Percentiles rank a stretch among this genome's conserved stretches.
Evolutionary conservation across 2,797 vertebrate genomes (phyloP).

Genomic region (Lithobates pipiens): DNA sequence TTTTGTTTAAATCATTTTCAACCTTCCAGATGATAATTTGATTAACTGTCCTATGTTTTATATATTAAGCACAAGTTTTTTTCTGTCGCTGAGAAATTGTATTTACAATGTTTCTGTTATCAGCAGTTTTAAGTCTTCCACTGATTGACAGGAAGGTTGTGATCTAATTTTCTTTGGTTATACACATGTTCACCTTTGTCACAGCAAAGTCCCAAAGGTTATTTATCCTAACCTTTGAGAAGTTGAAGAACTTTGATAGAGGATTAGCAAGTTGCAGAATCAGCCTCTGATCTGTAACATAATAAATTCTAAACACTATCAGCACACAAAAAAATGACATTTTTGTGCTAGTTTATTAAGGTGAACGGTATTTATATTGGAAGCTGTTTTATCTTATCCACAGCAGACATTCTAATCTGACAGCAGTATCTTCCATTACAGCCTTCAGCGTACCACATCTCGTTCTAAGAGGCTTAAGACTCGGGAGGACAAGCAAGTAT

Average conservation of each 20-base stretch:
- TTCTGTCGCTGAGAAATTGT: neutral
- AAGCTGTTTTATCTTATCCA: slow-evolving; percentile 71
- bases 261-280: slow-evolving; percentile 65
- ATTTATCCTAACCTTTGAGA: slow-evolving; percentile 64
- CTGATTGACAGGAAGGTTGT: neutral
- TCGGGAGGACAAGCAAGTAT: slow-evolving; percentile 76
- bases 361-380: slow-evolving; percentile 67
- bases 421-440: slow-evolving; percentile 73
- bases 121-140: neutral
- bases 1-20: neutral
- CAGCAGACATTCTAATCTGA: slow-evolving; percentile 70
- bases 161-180: slow-evolving; percentile 37
- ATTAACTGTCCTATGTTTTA: neutral
- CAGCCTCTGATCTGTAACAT: slow-evolving; percentile 68
- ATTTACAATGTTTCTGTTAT: neutral
- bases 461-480: slow-evolving; percentile 89
- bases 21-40: neutral
- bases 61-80: neutral
- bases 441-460: slow-evolving; percentile 80
- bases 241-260: slow-evolving; percentile 62
- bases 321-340: slow-evolving; percentile 68
- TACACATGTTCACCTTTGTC: slow-evolving; percentile 53
- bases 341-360: slow-evolving; percentile 65
- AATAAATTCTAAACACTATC: slow-evolving; percentile 70
- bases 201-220: slow-evolving; percentile 60